Base-by-base conservation (phyloP, 2,797 vertebrate species). In the Cirrhinus molitorella region DNA sequence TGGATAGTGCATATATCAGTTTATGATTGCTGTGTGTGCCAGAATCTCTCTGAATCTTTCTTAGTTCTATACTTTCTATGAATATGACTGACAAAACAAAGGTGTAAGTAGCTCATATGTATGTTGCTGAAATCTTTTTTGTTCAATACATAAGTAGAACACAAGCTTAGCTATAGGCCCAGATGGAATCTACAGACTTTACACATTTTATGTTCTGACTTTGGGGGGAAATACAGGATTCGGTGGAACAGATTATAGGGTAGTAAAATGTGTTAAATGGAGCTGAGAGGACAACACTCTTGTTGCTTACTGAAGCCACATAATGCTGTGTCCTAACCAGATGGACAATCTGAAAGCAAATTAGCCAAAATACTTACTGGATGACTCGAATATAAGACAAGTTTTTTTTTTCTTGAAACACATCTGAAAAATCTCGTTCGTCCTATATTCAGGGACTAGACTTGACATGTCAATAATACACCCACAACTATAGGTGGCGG, bases 231-330 rank as follows among this genome's bases (percentile, higher is more conserved):
- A 55, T 66, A 31, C 17, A 13, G 57, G 57, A 66, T 79, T 49
- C 25, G 19, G 55, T 73, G 80, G 55, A 81, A 73, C 8, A 9
- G 45, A 49, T 71, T 80, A 37, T 57, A 47, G 43, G 14, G 25
- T 43, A 40, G 31, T 40, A 66, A 74, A 82, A 49, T 21, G 19
- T 51, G 70, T 13, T 74, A 83, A 28, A 75, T 51, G 34, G 23
- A 31, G 72, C 63, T 63, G 37, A 81, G 68, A 34, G 17, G 71
- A 73, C 71, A 68, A 43, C n/a, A 73, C 40, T 65, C 9, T 81
- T 73, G 43, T 73, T 81, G 28, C n/a, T 61, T 47, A 34, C 53
- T 25, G 21, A 63, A 81, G 45, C 43, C 68, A 72, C 28, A 65
- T 65, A 25, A 72, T 31, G n/a, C 43, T 17, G 34, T 72, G 37